A percentile compares a stretch with the other conserved stretches of the same genome.
These are phyloP conservation scores for Brevimyrus niger DNA, from an alignment of 2,113 vertebrate species.

Conservation along the genomic window DNA sequence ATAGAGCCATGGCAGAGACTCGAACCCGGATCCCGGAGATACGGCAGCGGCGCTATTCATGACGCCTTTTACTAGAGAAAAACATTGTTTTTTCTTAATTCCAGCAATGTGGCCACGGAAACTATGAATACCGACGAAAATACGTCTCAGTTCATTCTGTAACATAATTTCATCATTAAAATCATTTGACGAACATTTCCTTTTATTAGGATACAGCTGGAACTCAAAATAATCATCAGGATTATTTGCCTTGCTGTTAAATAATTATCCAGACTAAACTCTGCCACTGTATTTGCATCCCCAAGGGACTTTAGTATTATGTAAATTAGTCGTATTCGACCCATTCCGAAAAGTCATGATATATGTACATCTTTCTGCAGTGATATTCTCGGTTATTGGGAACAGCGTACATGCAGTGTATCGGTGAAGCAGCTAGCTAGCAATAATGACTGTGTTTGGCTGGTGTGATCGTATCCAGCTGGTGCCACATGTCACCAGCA, in stretches of 20 bases:
- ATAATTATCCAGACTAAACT: neutral
- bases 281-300: neutral
- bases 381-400: neutral
- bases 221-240: neutral
- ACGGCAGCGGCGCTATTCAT: too few species aligned
- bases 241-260: neutral
- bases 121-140: neutral
- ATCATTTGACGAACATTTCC: neutral
- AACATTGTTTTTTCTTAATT: neutral
- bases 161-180: neutral
- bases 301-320: neutral
- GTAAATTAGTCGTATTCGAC: neutral
- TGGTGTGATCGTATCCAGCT: neutral
- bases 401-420: neutral
- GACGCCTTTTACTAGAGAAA: neutral
- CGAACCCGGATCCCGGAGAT: neutral
- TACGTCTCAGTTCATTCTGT: neutral
- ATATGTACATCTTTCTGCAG: neutral
- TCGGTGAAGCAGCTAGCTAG: neutral
- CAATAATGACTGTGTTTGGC: neutral
- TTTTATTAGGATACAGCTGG: neutral
- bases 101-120: neutral
- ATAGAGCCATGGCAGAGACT: neutral
- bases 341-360: neutral
- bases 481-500: neutral